Percentiles rank a stretch among this genome's conserved stretches.
These are phyloP conservation scores for Dromiciops gliroides DNA, from an alignment of 2,113 vertebrate genomes.

Conservation along the genomic window DNA sequence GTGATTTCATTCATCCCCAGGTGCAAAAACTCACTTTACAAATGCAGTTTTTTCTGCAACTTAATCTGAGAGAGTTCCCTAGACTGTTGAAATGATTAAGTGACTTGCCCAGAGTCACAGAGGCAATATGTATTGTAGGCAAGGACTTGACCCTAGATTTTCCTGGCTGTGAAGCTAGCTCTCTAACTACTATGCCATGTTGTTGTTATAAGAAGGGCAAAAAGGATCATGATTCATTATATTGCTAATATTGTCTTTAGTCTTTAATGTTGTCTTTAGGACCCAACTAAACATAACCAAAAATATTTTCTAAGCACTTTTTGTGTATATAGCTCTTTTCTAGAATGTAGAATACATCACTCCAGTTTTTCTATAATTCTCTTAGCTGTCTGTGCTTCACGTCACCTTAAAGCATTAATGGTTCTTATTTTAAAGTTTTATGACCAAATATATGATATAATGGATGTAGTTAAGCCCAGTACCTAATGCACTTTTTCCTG, in stretches of 20 bases:
- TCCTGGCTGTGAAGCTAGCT: neutral
- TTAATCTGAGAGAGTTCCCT: neutral
- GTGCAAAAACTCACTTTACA: neutral
- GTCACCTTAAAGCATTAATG: neutral
- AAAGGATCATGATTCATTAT: neutral
- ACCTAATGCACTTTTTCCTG: neutral
- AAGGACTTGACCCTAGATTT: neutral
- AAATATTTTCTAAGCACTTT: neutral
- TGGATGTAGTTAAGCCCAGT: neutral
- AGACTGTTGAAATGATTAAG: neutral
- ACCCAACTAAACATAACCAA: neutral
- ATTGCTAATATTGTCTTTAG: neutral
- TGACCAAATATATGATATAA: neutral
- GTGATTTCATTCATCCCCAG: neutral
- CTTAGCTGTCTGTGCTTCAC: neutral
- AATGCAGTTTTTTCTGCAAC: neutral
- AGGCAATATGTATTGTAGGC: neutral
- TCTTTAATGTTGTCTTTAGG: neutral
- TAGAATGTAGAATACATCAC: neutral
- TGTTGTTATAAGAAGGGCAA: neutral
- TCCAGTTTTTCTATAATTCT: slow-evolving; percentile 7
- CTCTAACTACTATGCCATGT: neutral
- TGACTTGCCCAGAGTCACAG: neutral
- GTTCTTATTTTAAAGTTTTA: neutral
- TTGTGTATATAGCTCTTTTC: neutral